Evolutionary conservation across 1,140 invertebrate genomes (phyloP).

Genomic region (Dryas iulia): DNA sequence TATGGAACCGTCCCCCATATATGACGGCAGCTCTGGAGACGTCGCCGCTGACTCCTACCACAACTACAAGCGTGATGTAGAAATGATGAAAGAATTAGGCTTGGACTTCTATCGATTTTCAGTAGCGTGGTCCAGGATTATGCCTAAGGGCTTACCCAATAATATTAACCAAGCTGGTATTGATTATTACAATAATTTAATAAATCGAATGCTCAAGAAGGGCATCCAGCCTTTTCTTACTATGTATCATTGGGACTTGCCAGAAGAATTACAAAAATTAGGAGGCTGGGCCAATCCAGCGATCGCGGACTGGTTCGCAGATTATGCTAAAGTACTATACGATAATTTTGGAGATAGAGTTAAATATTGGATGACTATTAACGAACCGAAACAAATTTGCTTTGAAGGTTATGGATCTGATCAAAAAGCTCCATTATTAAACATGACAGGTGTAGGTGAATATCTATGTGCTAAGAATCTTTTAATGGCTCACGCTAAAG

Average conservation of each 20-base stretch:
- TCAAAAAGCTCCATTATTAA: slow-evolving; percentile 71
- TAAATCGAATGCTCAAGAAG: slow-evolving; percentile 80
- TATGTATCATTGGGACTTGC: slow-evolving; percentile 85
- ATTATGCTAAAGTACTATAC: slow-evolving; percentile 82
- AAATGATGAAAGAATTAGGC: slow-evolving; percentile 76
- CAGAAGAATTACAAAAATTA: slow-evolving; percentile 81
- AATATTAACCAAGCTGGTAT: slow-evolving; percentile 81
- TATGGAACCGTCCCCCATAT: slow-evolving; percentile 65
- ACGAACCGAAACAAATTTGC: slow-evolving; percentile 84
- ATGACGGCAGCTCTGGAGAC: slow-evolving; percentile 77
- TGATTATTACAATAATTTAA: slow-evolving; percentile 83
- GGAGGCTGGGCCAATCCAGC: slow-evolving; percentile 84
- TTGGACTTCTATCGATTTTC: slow-evolving; percentile 83
- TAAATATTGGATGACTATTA: slow-evolving; percentile 85
- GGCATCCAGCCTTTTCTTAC: slow-evolving; percentile 82
- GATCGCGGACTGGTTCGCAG: slow-evolving; percentile 82
- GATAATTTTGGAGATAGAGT: slow-evolving; percentile 83
- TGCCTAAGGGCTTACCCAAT: slow-evolving; percentile 81
- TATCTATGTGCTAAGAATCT: slow-evolving; percentile 71
- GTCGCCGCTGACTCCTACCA: slow-evolving; percentile 59
- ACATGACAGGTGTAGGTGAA: slow-evolving; percentile 73
- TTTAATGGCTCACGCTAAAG: slow-evolving; percentile 56
- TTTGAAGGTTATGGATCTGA: slow-evolving; percentile 79
- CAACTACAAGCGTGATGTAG: slow-evolving; percentile 72
- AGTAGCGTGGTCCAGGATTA: slow-evolving; percentile 83